Conservation (phyloP, 2,113 vertebrate genomes). For the Leucopsar rothschildi region DNA sequence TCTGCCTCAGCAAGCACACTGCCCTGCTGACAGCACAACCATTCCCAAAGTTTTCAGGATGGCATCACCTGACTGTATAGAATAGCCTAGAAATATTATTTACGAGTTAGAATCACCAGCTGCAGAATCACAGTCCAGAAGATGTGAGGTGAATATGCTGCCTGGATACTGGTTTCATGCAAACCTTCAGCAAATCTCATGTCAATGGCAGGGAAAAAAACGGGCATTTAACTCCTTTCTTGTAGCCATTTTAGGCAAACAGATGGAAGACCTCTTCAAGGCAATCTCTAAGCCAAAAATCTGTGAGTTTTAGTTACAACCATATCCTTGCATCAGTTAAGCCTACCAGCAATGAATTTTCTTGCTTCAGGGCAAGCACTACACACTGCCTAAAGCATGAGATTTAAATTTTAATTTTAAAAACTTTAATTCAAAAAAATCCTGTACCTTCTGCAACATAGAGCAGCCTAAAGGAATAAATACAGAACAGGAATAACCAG, state of each 20-base stretch:
- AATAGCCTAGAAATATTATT: not conserved
- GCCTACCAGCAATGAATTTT: not conserved
- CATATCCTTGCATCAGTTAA: not conserved
- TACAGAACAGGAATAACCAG: not conserved
- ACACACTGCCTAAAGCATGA: not conserved
- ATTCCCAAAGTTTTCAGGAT: not conserved
- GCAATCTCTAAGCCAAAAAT: not conserved
- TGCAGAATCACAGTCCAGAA: not conserved
- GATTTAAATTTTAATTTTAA: not conserved
- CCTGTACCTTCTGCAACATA: not conserved
- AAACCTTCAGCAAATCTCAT: not conserved
- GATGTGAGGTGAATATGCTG: not conserved
- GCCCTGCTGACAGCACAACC: fast-evolving
- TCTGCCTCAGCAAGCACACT: not conserved
- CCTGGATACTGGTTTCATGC: not conserved
- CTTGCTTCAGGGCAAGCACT: not conserved
- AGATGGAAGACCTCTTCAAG: not conserved
- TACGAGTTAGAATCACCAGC: not conserved
- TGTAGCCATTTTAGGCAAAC: not conserved
- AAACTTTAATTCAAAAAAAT: not conserved
- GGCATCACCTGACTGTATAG: not conserved
- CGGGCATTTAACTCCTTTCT: not conserved
- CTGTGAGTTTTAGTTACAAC: not conserved
- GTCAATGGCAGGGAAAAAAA: not conserved
- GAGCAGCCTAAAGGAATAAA: not conserved